Evolutionary conservation across 2,113 vertebrate genomes (phyloP), one percentile per base, ranked within the genome.

Genomic region (Cololabis saira): DNA sequence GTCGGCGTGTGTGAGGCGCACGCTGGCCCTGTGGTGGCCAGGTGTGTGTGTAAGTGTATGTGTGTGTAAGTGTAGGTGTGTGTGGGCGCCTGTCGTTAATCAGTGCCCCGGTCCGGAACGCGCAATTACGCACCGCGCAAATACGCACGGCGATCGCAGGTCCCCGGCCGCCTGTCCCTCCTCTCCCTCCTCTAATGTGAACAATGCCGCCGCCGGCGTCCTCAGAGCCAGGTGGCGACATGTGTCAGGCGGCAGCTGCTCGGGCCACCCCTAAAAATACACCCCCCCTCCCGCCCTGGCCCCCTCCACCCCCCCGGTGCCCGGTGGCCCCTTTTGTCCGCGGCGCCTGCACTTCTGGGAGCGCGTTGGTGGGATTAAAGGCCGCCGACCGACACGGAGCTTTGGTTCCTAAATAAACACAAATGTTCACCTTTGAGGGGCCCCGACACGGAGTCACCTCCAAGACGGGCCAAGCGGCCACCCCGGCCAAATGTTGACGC

Each of bases 361-460:
- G 84, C 54, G 75, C 90, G 85, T 90, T 89, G 81, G 68, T 66
- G 83, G 84, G 92, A 91, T 93, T 92, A 91, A 71, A 88, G 81
- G n/a, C 60, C 24, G 67, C 59, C 55, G 49, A 69, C 48, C 66
- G 71, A 85, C 89, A 90, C 78, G 85, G 69, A 80, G 72, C 78
- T 87, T 84, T 49, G 7, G 85, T 90, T 92, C 74, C 86, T 89
- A 92, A 91, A 92, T 89, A 93, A 90, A 91, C 83, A 90, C 81
- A 61, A 79, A 71, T 71, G 43, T 82, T 90, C 87, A 89, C 88
- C 90, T 91, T 90, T 83, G 89, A 90, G 85, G 75, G 80, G 74
- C 74, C 75, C 47, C 73, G 0, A 54, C 54, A 51, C 68, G 60
- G 76, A 85, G 81, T 80, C 82, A 88, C 65, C 76, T 78, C 60